Base-by-base conservation (phyloP, 2,113 vertebrate genomes). In the Fulica atra region DNA sequence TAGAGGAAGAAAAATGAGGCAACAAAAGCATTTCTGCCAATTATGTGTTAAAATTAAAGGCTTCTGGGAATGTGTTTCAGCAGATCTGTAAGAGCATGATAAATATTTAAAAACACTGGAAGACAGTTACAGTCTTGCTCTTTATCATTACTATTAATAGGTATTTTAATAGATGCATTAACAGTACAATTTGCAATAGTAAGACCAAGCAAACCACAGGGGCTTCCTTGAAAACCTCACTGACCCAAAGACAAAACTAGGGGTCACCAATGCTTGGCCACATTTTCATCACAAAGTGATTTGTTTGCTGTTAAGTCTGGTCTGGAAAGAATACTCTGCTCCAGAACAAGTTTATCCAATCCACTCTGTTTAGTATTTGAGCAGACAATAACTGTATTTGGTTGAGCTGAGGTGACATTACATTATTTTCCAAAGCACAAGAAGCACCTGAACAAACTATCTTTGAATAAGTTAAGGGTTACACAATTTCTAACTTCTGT, bases 11-110 rank as follows among this genome's bases (percentile, higher is more conserved):
- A 2, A 79, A 82, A 82, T 14, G 38, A 86, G 57, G 38, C 10
- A 94, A 76, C 10, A 84, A 74, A 76, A 64, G 57, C 42, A 53
- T 64, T 91, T 71, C 53, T 87, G 81, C 33, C 70, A 88, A 64
- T 54, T 64, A 64, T 14, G 6, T 54, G 13, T 57, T 69, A 77
- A 56, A 92, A 91, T 79, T 76, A 89, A 76, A 76, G 38, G 44
- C 33, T 92, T 94, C 57, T 89, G n/a, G 35, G 44, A 93, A 93
- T 78, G 44, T 65, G 24, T 44, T 94, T 88, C 74, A 80, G 85
- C 35, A 88, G 26, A 69, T 57, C 5, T 64, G 5, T 80, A 60
- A 42, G 29, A 85, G 11, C 19, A 78, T 80, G 70, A 95, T 35
- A 81, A 87, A 76, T 91, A 88, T 46, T 42, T 95, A 38, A 94